Evolutionary conservation across 2,888 invertebrate genomes (phyloP), one percentile per base, ranked within the genome.

Genomic region (Cremastinae sp.): DNA sequence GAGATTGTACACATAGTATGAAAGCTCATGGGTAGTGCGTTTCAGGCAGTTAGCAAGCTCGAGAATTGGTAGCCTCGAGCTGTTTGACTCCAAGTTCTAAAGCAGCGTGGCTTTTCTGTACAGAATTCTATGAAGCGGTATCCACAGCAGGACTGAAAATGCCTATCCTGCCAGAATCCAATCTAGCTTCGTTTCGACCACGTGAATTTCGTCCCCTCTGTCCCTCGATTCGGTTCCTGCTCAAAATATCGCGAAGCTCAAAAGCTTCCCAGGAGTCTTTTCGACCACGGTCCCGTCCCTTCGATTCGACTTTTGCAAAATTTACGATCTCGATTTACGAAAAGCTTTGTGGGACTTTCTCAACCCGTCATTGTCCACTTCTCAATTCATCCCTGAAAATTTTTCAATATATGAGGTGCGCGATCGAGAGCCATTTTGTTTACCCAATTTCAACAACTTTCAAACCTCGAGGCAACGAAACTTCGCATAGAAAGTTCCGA

Each of bases 261-360:
- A 28, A 28, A 28, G 28, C 28, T 2, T 5, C 28, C n/a, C n/a
- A n/a, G 28, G 28, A 28, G 2, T 28, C 28, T 28, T 28, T 66
- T 35, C 1, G 16, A 14, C 41, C 49, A 41, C 14, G 16, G 20
- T 35, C 49, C 28, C 59, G 28, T 18, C 74, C 39, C 47, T 12
- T 9, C 18, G 3, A 47, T 7, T 2, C 39, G 28, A 51, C 61
- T 37, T 22, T 59, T 61, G 39, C 16, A 45, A 45, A 61, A 71
- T 70, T 45, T 47, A 10, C 70, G 65, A 37, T 69, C 70, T 35
- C 49, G 78, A 82, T 82, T 70, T 70, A 74, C 78, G 80, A 68
- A 65, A 64, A 78, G 81, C 85, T 86, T 86, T 86, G 86, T 86
- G 84, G 83, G 82, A 85, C 83, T 86, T 86, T 85, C 28, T 85